A percentile compares a stretch with the other conserved stretches of the same genome.
These are phyloP conservation scores for Piaya cayana DNA, from an alignment of 2,113 vertebrate species.

Conservation along the genomic window DNA sequence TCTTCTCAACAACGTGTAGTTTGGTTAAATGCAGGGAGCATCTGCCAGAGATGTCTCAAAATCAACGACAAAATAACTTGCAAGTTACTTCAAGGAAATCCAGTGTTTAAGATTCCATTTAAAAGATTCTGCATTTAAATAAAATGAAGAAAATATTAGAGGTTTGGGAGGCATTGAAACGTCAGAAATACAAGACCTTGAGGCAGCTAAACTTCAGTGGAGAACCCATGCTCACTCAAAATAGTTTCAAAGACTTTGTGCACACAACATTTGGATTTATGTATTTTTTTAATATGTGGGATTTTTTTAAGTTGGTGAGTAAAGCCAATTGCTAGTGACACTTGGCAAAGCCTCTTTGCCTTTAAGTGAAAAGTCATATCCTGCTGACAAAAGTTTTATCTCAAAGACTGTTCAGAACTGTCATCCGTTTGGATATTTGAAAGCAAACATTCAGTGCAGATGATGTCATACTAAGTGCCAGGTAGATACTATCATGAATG, in stretches of 20 bases:
- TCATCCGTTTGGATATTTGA: neutral
- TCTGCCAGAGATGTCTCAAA: neutral
- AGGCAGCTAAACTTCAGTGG: neutral
- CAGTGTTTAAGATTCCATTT: neutral
- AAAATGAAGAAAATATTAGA: neutral
- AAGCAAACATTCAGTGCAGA: neutral
- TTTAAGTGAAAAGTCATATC: neutral
- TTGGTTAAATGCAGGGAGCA: neutral
- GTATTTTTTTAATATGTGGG: neutral
- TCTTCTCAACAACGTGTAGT: neutral
- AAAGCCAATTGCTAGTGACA: neutral
- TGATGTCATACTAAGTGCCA: neutral
- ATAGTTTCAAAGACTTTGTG: neutral
- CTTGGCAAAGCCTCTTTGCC: neutral
- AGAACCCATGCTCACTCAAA: neutral
- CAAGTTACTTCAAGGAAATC: neutral
- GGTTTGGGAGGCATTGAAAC: neutral
- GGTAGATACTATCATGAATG: neutral
- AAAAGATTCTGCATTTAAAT: neutral
- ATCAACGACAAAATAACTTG: neutral
- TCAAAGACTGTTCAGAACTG: neutral
- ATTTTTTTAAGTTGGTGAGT: neutral
- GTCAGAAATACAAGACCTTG: neutral
- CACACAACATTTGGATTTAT: neutral
- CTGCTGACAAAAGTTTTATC: neutral